These are phyloP conservation scores for Zaprionus capensis DNA, from an alignment of 1,140 invertebrate genomes.

Conservation along the genomic window DNA sequence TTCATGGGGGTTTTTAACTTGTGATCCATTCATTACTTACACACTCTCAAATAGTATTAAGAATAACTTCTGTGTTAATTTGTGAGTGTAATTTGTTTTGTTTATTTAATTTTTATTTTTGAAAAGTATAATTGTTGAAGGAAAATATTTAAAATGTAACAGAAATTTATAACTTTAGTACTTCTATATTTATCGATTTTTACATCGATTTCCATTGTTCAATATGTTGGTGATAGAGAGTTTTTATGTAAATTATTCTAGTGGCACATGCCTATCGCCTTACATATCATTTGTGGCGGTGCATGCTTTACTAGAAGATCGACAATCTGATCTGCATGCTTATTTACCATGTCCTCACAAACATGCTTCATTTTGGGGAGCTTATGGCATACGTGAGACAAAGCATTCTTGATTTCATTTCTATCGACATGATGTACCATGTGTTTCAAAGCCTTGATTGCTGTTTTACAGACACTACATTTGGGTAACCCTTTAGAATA, in stretches of 20 bases:
- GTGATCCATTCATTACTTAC: no score
- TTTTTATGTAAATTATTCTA: background rate
- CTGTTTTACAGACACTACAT: background rate
- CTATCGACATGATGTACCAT: background rate
- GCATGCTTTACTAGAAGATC: background rate
- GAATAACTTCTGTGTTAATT: no score
- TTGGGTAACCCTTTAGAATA: background rate
- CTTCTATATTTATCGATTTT: background rate
- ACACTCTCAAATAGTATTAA: no score
- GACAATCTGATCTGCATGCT: conserved; percentile 19
- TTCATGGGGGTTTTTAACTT: no score
- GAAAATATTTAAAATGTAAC: no score
- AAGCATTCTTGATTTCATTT: background rate
- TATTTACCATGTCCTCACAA: conserved; percentile 7
- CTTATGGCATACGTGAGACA: conserved; percentile 4
- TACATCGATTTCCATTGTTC: background rate
- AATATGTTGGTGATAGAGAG: background rate
- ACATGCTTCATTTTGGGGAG: background rate
- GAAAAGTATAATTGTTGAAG: background rate
- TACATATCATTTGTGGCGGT: conserved; percentile 10
- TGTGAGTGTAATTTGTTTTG: background rate
- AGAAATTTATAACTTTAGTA: background rate
- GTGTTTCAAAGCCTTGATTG: background rate
- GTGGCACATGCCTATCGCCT: conserved; percentile 18
- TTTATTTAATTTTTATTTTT: background rate